phyloP scores from a whole-genome alignment of 2,113 vertebrate genomes.

The western clawed frog (Xenopus tropicalis) region UCB_Xtro_10.0 CM004445.2:37360001-37360500 shows the following conservation, averaged over 20 bases:
- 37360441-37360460: no score
- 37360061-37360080: constrained; percentile 19
- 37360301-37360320: background rate
- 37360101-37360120: constrained; percentile 32
- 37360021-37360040: constrained; percentile 11
- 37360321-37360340: no score
- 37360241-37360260: constrained; percentile 33
- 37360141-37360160: constrained; percentile 21
- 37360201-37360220: constrained; percentile 23
- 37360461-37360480: no score
- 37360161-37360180: constrained; percentile 34
- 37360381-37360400: no score
- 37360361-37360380: no score
- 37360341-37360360: no score
- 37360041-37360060: constrained; percentile 3
- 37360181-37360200: constrained; percentile 41
- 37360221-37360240: constrained; percentile 18
- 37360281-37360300: constrained; percentile 26
- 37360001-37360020: background rate
- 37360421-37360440: no score
- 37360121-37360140: constrained; percentile 34
- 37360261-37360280: constrained; percentile 27
- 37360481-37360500: no score
- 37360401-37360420: no score
- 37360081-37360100: constrained; percentile 14